Evolutionary conservation across 2,113 vertebrate species (phyloP).

Genomic region (Bubo blakistoni): DNA sequence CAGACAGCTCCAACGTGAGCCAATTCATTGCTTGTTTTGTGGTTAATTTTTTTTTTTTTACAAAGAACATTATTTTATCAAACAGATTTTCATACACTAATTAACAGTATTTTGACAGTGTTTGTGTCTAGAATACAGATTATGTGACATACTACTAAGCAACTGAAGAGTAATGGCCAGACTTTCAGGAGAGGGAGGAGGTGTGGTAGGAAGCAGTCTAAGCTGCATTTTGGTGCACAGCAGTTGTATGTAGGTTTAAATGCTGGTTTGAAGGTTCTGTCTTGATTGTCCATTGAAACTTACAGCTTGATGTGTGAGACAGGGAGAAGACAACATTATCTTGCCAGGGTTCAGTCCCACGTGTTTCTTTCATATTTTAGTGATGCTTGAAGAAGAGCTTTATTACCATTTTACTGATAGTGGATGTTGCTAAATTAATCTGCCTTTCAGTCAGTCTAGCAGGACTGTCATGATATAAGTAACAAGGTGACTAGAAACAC

Average conservation of each 20-base stretch:
- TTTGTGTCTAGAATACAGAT: neutral
- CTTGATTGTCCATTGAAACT: neutral
- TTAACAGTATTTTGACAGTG: neutral
- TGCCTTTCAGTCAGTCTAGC: neutral
- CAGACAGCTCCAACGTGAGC: neutral
- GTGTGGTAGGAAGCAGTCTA: neutral
- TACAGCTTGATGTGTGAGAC: neutral
- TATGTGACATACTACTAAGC: neutral
- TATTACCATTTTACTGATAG: neutral
- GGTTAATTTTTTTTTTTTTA: neutral
- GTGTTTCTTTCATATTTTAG: neutral
- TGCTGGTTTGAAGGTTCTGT: neutral
- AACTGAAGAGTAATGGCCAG: neutral
- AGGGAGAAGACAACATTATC: neutral
- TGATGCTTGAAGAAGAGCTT: neutral
- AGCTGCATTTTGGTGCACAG: neutral
- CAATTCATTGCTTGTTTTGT: neutral
- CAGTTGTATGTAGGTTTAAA: neutral
- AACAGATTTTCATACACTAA: neutral
- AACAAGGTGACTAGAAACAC: neutral
- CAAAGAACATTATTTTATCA: neutral
- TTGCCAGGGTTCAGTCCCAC: neutral
- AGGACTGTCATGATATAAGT: neutral
- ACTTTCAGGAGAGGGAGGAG: neutral
- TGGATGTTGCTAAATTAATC: neutral